Evolutionary conservation across 2,113 vertebrate species (phyloP).

Genomic region (Tetrao urogallus): DNA sequence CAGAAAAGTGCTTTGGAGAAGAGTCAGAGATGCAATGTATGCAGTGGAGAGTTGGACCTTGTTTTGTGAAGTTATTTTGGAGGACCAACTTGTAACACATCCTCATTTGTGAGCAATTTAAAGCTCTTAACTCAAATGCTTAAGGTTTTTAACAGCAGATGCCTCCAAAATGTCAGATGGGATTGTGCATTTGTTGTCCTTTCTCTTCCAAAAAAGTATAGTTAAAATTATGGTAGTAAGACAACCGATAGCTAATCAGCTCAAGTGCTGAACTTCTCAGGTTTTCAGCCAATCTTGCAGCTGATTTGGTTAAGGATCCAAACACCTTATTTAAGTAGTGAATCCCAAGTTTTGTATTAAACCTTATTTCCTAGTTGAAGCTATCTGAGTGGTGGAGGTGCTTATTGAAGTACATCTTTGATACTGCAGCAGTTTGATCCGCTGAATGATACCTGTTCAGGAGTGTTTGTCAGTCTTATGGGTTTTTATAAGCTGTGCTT

Average conservation of each 20-base stretch:
- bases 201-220: neutral
- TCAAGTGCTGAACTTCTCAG: neutral
- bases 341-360: neutral
- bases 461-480: neutral
- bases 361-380: neutral
- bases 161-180: neutral
- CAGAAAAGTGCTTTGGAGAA: neutral
- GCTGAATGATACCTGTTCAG: neutral
- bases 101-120: neutral
- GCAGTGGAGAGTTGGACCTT: neutral
- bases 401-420: slow-evolving; percentile 1
- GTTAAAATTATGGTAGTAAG: neutral
- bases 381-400: neutral
- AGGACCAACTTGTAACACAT: neutral
- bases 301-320: neutral
- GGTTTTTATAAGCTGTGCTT: slow-evolving; percentile 38
- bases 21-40: neutral
- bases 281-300: neutral
- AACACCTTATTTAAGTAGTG: neutral
- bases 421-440: neutral
- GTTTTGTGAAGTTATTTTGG: neutral
- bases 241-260: neutral
- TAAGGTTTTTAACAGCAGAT: neutral
- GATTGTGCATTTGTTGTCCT: neutral
- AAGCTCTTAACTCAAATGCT: neutral